Conservation (phyloP, 2,797 vertebrate species). For the Siniperca obscura region DNA sequence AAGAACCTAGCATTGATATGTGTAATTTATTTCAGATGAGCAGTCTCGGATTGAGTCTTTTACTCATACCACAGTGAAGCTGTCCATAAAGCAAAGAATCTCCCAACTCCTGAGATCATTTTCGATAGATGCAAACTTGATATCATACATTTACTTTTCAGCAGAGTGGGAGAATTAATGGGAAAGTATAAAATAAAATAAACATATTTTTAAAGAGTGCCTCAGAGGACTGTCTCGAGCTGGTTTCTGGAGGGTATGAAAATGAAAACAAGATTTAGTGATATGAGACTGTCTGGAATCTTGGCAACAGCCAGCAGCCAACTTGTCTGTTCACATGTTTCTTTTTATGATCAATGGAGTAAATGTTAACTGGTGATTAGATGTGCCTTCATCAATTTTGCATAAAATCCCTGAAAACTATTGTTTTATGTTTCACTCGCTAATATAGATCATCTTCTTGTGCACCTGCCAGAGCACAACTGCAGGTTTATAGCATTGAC, state of each 20-base stretch:
- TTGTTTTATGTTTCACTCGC: constrained; percentile 79
- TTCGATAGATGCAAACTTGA: constrained; percentile 22
- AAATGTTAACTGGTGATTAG: constrained; percentile 68
- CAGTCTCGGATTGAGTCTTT: neutral
- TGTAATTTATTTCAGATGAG: constrained; percentile 18
- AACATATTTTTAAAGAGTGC: constrained; percentile 55
- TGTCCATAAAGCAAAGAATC: neutral
- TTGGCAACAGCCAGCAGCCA: constrained; percentile 48
- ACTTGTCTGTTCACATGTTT: constrained; percentile 70
- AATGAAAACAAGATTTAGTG: constrained; percentile 64
- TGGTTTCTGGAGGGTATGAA: constrained; percentile 64
- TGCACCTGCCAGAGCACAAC: constrained; percentile 64
- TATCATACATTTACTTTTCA: constrained; percentile 34
- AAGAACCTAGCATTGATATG: neutral
- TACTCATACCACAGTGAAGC: neutral
- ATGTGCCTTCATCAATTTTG: constrained; percentile 66
- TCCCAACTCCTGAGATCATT: constrained; percentile 3
- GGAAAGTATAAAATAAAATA: constrained; percentile 46
- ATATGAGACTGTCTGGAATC: constrained; percentile 62
- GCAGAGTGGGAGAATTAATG: constrained; percentile 25
- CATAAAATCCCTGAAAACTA: constrained; percentile 54
- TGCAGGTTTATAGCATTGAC: constrained; percentile 73
- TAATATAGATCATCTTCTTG: constrained; percentile 75
- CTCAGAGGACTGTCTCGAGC: constrained; percentile 34
- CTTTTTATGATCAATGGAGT: constrained; percentile 77